phyloP scores from a whole-genome alignment of 2,797 vertebrate species.

The Schizothorax lantsangensis region DNA sequence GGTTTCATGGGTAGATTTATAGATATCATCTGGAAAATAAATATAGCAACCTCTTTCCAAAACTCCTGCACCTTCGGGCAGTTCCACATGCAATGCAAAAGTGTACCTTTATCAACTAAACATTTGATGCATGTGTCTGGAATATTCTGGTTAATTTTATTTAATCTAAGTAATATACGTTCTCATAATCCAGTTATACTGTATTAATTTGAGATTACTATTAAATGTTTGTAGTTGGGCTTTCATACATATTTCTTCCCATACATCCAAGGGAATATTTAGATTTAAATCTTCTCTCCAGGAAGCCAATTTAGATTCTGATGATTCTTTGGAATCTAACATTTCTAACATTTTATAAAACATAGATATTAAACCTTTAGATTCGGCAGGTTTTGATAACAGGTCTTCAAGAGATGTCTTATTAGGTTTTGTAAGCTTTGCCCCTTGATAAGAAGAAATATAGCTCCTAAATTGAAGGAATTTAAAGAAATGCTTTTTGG shows the following conservation, averaged over 20 bases:
- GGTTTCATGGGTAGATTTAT: too few relatives aligned
- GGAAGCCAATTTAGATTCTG: not conserved
- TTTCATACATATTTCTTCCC: not conserved
- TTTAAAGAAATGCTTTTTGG: not conserved
- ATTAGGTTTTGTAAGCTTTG: not conserved
- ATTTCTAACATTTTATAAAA: not conserved
- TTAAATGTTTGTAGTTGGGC: not conserved
- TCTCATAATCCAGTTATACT: not conserved
- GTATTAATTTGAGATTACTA: not conserved
- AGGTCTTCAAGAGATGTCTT: not conserved
- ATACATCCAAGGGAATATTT: too few relatives aligned
- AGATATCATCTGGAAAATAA: too few relatives aligned
- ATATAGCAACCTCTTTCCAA: too few relatives aligned
- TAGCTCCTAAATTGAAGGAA: not conserved
- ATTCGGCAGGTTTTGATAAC: not conserved
- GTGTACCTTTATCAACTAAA: too few relatives aligned
- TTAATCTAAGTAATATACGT: too few relatives aligned
- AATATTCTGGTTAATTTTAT: too few relatives aligned
- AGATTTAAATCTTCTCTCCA: too few relatives aligned
- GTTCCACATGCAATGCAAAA: too few relatives aligned
- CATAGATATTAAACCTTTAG: not conserved
- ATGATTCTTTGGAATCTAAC: not conserved
- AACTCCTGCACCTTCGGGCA: too few relatives aligned
- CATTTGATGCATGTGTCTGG: too few relatives aligned
- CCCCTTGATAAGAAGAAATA: not conserved